A percentile compares a stretch with the other conserved stretches of the same genome.
These are phyloP conservation scores for Botia kubotai DNA, from an alignment of 2,797 vertebrate genomes.

Conservation along the genomic window DNA sequence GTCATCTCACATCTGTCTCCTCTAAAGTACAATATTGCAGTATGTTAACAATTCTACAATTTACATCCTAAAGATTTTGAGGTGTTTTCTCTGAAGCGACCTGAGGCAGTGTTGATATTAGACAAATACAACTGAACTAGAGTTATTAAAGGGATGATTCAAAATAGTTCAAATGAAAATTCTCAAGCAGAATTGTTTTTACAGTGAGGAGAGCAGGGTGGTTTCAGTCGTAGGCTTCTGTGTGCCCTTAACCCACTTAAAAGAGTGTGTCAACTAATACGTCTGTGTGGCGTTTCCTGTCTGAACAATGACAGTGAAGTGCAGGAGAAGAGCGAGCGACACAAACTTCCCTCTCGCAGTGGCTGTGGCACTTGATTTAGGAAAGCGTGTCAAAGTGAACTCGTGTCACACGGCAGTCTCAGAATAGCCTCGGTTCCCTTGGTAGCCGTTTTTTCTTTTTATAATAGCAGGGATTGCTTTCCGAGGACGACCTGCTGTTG, in stretches of 20 bases:
- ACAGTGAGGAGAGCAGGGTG: background rate
- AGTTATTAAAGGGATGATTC: no score
- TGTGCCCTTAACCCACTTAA: constrained; percentile 77
- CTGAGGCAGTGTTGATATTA: no score
- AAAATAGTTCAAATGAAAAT: no score
- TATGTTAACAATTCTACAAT: no score
- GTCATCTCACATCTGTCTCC: background rate
- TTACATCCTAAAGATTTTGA: no score
- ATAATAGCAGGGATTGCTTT: background rate
- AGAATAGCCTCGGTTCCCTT: constrained; percentile 78
- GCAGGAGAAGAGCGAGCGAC: constrained; percentile 72
- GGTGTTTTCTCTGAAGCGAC: no score
- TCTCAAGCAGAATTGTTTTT: background rate
- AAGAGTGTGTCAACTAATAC: constrained; percentile 74
- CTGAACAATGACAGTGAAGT: constrained; percentile 75
- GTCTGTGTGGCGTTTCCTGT: constrained; percentile 75
- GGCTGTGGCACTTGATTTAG: constrained; percentile 71
- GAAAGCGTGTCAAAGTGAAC: constrained; percentile 80
- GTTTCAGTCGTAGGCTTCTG: constrained; percentile 54
- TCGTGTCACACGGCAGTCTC: constrained; percentile 72
- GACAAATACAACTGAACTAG: no score
- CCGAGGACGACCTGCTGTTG: constrained; percentile 19
- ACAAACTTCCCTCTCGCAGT: constrained; percentile 71
- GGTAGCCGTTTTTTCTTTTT: constrained; percentile 70
- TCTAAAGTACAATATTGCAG: background rate